These are phyloP conservation scores for Ptychodera flava DNA, from an alignment of 35 echinoderm and acorn worm genomes.

Conservation along the genomic window DNA sequence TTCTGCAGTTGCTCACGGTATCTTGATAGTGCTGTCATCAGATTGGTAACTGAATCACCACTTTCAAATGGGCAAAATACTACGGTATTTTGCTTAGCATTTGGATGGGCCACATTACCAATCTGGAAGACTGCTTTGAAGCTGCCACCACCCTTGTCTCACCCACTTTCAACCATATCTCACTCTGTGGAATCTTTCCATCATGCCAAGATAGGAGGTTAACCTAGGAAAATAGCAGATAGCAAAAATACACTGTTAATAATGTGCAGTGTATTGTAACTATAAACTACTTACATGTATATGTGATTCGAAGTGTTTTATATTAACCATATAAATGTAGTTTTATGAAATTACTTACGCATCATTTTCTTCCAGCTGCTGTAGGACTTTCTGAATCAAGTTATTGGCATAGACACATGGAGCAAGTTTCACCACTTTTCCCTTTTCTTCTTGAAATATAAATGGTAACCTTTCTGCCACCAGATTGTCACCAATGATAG, in stretches of 20 bases:
- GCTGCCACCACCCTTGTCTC: slow-evolving; percentile 6
- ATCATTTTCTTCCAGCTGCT: neutral
- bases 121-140: slow-evolving; percentile 1
- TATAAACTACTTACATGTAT: neutral
- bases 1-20: neutral
- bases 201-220: neutral
- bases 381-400: neutral
- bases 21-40: neutral
- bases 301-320: neutral
- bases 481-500: neutral
- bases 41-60: neutral
- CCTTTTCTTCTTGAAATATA: neutral
- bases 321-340: neutral
- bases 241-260: too few relatives aligned
- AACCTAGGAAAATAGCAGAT: neutral
- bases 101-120: neutral
- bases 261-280: neutral
- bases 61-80: slow-evolving; percentile 2
- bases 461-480: neutral
- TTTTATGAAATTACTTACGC: neutral
- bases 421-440: neutral
- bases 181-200: slow-evolving; percentile 17
- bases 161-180: slow-evolving; percentile 14
- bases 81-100: neutral
- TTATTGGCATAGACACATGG: neutral